Percentiles rank a stretch among this genome's conserved stretches.
Evolutionary conservation across 2,888 invertebrate genomes (phyloP).

Genomic region (Pimpla rufipes): DNA sequence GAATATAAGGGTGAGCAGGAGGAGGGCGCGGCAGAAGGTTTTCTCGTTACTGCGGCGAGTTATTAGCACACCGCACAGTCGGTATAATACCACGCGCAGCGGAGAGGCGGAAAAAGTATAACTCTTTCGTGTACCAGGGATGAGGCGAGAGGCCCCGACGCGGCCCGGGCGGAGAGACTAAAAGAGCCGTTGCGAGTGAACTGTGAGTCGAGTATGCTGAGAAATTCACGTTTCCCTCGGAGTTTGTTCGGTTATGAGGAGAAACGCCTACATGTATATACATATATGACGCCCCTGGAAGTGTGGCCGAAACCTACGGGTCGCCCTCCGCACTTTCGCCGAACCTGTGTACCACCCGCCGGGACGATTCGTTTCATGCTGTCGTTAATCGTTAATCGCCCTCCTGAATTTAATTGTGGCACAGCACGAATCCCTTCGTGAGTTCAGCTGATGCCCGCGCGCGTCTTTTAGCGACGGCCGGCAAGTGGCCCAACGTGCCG

Average conservation of each 20-base stretch:
- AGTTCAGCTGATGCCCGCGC: slow-evolving; percentile 48
- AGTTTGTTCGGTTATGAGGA: slow-evolving; percentile 40
- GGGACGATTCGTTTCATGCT: slow-evolving; percentile 70
- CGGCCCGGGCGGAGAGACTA: slow-evolving; percentile 9
- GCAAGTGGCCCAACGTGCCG: slow-evolving; percentile 54
- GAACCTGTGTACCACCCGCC: slow-evolving; percentile 3
- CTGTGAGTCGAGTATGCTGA: slow-evolving; percentile 47
- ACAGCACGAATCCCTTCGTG: slow-evolving; percentile 72
- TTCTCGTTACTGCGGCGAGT: slow-evolving; percentile 24
- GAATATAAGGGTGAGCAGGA: neutral
- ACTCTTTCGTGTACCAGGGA: slow-evolving; percentile 18
- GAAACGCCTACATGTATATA: slow-evolving; percentile 29
- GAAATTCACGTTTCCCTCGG: slow-evolving; percentile 58
- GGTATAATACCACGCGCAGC: slow-evolving; percentile 2
- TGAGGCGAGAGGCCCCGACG: slow-evolving; percentile 15
- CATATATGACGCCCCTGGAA: neutral
- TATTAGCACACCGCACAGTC: slow-evolving; percentile 21
- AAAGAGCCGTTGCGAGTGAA: slow-evolving; percentile 61
- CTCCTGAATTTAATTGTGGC: slow-evolving; percentile 77
- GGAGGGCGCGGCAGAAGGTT: neutral
- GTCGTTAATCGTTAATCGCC: slow-evolving; percentile 76
- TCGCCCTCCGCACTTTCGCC: slow-evolving; percentile 43
- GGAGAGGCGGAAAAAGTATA: slow-evolving; percentile 14
- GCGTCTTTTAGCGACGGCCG: slow-evolving; percentile 15
- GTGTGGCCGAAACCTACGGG: slow-evolving; percentile 23